Evolutionary conservation across 2,113 vertebrate genomes (phyloP).

Genomic region (Ageneiosus marmoratus): DNA sequence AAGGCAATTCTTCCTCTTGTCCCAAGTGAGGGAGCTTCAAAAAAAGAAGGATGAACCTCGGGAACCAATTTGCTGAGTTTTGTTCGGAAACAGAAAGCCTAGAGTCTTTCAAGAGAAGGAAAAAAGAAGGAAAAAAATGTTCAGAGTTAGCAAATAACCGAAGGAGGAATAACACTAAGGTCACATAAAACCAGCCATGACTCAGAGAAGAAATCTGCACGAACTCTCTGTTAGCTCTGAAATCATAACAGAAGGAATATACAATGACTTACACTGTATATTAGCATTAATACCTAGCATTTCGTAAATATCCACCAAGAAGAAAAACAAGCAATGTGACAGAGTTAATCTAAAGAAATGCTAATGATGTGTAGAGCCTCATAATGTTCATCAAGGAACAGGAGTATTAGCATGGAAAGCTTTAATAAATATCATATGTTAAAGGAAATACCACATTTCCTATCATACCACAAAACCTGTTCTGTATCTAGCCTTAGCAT

Average conservation of each 20-base stretch:
- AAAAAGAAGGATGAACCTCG: slow-evolving; percentile 77
- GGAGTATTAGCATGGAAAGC: neutral
- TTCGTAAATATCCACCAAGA: neutral
- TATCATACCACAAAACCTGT: neutral
- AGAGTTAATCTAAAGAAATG: neutral
- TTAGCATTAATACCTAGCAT: neutral
- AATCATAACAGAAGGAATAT: neutral
- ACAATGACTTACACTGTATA: neutral
- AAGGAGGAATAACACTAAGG: slow-evolving; percentile 7
- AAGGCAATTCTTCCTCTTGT: slow-evolving; percentile 76
- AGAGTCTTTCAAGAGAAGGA: slow-evolving; percentile 59
- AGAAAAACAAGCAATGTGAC: neutral
- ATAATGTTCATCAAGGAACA: neutral
- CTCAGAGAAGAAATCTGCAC: neutral
- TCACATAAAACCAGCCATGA: neutral
- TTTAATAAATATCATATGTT: neutral
- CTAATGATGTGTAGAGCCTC: neutral
- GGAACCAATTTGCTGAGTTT: slow-evolving; percentile 85
- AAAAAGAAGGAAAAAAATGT: slow-evolving; percentile 2
- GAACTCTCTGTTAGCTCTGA: neutral
- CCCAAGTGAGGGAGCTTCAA: slow-evolving; percentile 74
- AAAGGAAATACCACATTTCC: neutral
- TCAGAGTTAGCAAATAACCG: neutral
- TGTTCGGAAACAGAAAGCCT: slow-evolving; percentile 75
- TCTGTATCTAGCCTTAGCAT: neutral